phyloP scores from a whole-genome alignment of 2,797 vertebrate genomes.

The Diplodus puntazzo region DNA sequence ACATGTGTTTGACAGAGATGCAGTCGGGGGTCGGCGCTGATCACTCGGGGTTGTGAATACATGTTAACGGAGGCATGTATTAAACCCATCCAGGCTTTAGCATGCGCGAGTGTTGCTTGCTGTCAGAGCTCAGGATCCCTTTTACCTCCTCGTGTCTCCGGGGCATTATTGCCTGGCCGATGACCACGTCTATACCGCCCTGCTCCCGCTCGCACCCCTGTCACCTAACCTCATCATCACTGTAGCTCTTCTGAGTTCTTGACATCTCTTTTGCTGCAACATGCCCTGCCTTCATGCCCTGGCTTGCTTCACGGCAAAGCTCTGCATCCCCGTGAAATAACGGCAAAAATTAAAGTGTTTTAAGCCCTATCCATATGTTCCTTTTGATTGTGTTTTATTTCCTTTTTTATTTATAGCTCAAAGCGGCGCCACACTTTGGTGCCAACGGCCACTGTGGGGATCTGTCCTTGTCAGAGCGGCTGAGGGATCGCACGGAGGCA shows the following conservation, averaged over 20 bases:
- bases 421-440: conserved; percentile 6
- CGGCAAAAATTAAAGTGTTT: not conserved
- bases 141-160: conserved; percentile 54
- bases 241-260: conserved; percentile 32
- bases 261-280: conserved; percentile 48
- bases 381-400: conserved; percentile 16
- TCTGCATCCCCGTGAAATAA: conserved; percentile 17
- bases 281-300: conserved; percentile 11
- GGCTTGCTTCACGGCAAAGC: conserved; percentile 18
- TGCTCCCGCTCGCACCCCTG: conserved; percentile 61
- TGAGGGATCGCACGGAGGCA: conserved; percentile 51
- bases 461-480: conserved; percentile 52
- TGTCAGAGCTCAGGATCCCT: conserved; percentile 56
- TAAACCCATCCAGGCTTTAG: conserved; percentile 28
- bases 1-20: conserved; percentile 28
- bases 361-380: not conserved
- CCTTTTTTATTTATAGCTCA: conserved; percentile 27
- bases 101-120: conserved; percentile 5
- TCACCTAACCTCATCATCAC: conserved; percentile 71
- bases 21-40: conserved; percentile 2
- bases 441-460: conserved; percentile 37
- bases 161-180: conserved; percentile 43
- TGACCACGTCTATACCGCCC: conserved; percentile 54
- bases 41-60: conserved; percentile 14
- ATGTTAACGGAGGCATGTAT: conserved; percentile 14